Evolutionary conservation across 2,888 invertebrate species (phyloP).

Genomic region (Drosophila melanocephala): DNA sequence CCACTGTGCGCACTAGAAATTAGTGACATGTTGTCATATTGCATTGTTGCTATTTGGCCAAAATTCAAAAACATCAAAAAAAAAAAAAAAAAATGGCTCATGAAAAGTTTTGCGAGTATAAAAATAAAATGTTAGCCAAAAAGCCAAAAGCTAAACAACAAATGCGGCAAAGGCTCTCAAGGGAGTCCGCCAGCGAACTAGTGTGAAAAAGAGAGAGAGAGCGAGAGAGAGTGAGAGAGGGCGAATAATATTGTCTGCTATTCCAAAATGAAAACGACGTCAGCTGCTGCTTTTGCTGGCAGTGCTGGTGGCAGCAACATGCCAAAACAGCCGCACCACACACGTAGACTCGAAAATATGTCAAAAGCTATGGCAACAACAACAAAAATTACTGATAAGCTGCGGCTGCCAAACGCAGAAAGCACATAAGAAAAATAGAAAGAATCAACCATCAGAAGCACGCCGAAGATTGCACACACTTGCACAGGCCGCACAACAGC

Average conservation of each 20-base stretch:
- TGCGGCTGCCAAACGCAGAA: conserved; percentile 24
- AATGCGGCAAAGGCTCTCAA: conserved; percentile 32
- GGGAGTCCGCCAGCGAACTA: conserved; percentile 5
- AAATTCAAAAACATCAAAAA: conserved; percentile 67
- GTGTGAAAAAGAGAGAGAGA: conserved; percentile 2
- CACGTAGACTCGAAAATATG: conserved; percentile 40
- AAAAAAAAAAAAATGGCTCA: conserved; percentile 59
- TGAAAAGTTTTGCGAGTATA: conserved; percentile 63
- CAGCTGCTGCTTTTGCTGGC: conserved; percentile 18
- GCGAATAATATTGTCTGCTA: conserved; percentile 14
- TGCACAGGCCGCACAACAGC: neutral
- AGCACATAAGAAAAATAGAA: conserved; percentile 11
- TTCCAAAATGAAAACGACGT: conserved; percentile 44
- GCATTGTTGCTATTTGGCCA: conserved; percentile 71
- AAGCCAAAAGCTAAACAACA: conserved; percentile 26
- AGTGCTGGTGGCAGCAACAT: conserved; percentile 47
- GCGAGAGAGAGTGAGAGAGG: conserved; percentile 2
- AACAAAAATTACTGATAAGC: conserved; percentile 70
- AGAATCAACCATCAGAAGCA: neutral
- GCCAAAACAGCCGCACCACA: conserved; percentile 59
- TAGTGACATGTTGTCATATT: conserved; percentile 47
- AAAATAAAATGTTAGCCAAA: conserved; percentile 71
- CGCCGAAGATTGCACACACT: conserved; percentile 5
- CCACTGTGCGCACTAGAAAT: conserved; percentile 32
- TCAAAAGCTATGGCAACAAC: conserved; percentile 40